Percentiles rank a stretch among this genome's conserved stretches.
Evolutionary conservation across 2,797 vertebrate genomes (phyloP).

Genomic region (Lacerta viridis): DNA sequence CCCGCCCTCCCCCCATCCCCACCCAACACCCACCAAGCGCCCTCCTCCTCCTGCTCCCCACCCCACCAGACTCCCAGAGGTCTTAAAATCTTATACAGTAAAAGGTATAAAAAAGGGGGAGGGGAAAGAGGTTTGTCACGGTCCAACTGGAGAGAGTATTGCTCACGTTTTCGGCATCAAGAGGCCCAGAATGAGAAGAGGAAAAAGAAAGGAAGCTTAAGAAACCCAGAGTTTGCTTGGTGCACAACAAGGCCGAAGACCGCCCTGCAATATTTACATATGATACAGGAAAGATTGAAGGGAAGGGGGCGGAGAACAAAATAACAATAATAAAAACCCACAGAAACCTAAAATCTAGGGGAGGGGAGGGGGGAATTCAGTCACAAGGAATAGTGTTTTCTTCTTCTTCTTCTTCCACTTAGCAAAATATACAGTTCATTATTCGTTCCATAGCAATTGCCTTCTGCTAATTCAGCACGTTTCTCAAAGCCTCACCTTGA

Average conservation of each 20-base stretch:
- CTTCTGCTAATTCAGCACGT: constrained; percentile 80
- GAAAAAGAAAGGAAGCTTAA: not conserved
- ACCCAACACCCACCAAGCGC: not conserved
- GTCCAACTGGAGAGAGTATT: constrained; percentile 82
- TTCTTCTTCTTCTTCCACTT: constrained; percentile 84
- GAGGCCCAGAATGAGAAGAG: constrained; percentile 41
- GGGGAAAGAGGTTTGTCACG: constrained; percentile 75
- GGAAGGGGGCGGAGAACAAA: constrained; percentile 62
- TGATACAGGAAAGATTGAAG: constrained; percentile 90
- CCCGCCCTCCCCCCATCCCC: not conserved
- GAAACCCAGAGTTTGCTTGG: constrained; percentile 67
- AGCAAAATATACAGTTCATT: constrained; percentile 94
- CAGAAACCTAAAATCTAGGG: constrained; percentile 82
- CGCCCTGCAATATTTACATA: constrained; percentile 95
- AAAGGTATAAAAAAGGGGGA: constrained; percentile 82
- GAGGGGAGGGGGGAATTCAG: constrained; percentile 82
- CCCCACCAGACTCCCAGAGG: constrained; percentile 76
- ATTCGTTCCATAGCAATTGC: constrained; percentile 84
- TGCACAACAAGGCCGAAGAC: constrained; percentile 67
- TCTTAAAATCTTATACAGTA: constrained; percentile 84
- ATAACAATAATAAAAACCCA: constrained; percentile 67
- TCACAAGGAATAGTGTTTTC: constrained; percentile 83
- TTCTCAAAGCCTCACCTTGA: constrained; percentile 84
- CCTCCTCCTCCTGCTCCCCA: constrained; percentile 21
- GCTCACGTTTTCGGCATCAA: constrained; percentile 77